These are phyloP conservation scores for Pampus argenteus DNA, from an alignment of 2,797 vertebrate species.

Conservation along the genomic window DNA sequence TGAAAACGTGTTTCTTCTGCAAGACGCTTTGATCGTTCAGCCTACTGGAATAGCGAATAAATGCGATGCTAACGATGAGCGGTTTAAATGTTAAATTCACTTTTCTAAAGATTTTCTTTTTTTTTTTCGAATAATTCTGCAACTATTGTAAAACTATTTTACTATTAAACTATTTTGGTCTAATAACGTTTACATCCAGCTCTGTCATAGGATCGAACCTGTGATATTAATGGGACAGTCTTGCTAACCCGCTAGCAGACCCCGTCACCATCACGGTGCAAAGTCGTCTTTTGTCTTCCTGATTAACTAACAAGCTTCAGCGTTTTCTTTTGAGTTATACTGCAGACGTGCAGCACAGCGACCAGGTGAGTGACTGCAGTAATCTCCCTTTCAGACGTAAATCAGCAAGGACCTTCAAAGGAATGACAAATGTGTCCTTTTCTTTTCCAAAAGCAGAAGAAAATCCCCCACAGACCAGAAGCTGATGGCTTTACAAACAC, in stretches of 20 bases:
- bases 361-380: slow-evolving; percentile 58
- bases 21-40: slow-evolving; percentile 6
- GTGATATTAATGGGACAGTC: slow-evolving; percentile 14
- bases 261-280: slow-evolving; percentile 14
- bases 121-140: too few species aligned
- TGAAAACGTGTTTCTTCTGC: slow-evolving; percentile 6
- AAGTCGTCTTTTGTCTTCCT: slow-evolving; percentile 33
- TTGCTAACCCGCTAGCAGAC: slow-evolving; percentile 10
- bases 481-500: slow-evolving; percentile 41
- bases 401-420: slow-evolving; percentile 50
- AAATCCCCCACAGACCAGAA: slow-evolving; percentile 29
- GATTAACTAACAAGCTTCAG: slow-evolving; percentile 42
- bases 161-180: too few species aligned
- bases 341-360: slow-evolving; percentile 30
- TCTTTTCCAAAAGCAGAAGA: slow-evolving; percentile 21
- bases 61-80: too few species aligned
- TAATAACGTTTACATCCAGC: too few species aligned
- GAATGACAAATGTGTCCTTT: slow-evolving; percentile 51
- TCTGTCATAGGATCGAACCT: slow-evolving; percentile 15
- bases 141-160: too few species aligned
- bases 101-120: too few species aligned
- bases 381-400: slow-evolving; percentile 28
- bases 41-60: not conserved
- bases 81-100: not conserved
- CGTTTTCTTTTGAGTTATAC: slow-evolving; percentile 31